These are phyloP conservation scores for Trichonephila inaurata DNA, from an alignment of 1,140 invertebrate species.

Conservation along the genomic window DNA sequence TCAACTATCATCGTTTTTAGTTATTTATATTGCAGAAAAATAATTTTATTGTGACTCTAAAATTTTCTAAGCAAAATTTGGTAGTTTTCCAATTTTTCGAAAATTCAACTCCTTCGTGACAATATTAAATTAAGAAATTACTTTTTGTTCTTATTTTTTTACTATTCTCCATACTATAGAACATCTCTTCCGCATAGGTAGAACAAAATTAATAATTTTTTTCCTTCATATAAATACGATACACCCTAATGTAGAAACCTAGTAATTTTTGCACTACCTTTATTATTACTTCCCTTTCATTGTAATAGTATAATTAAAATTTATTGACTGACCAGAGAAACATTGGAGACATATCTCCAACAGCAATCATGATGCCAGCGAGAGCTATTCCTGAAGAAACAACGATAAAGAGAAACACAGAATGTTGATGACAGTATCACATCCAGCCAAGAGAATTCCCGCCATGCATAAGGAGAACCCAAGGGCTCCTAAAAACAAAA, in stretches of 20 bases:
- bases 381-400: neutral
- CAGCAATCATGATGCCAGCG: neutral
- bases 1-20: too few relatives aligned
- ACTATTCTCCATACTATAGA: too few relatives aligned
- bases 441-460: neutral
- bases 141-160: too few relatives aligned
- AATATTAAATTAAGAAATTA: too few relatives aligned
- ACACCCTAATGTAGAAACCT: fast-evolving
- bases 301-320: neutral
- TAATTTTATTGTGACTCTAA: too few relatives aligned
- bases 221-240: too few relatives aligned
- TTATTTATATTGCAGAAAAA: too few relatives aligned
- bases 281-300: neutral
- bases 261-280: neutral
- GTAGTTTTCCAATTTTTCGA: too few relatives aligned
- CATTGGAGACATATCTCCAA: neutral
- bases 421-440: neutral
- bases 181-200: too few relatives aligned
- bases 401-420: neutral
- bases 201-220: too few relatives aligned
- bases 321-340: neutral
- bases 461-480: neutral
- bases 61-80: too few relatives aligned
- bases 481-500: neutral
- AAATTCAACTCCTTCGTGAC: too few relatives aligned